These are phyloP conservation scores for Invenusta paracnida DNA, from an alignment of 2,888 invertebrate species.

Conservation along the genomic window DNA sequence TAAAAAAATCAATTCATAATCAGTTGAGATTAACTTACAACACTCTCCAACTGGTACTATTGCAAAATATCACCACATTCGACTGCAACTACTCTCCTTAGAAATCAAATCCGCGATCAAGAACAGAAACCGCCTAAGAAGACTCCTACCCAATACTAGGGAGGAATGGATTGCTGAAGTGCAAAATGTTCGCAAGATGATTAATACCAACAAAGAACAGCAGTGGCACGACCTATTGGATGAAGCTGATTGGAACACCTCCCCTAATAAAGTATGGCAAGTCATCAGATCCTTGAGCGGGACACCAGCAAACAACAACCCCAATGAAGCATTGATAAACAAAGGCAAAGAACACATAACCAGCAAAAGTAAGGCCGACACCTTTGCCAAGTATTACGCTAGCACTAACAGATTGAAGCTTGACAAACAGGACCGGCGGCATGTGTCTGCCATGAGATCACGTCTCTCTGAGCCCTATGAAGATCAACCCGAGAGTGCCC, in stretches of 20 bases:
- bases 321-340: slow-evolving; percentile 15
- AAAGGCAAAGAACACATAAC: slow-evolving; percentile 25
- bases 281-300: slow-evolving; percentile 4
- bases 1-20: no score
- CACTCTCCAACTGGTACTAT: no score
- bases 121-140: not conserved
- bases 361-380: slow-evolving; percentile 23
- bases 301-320: slow-evolving; percentile 11
- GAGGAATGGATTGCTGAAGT: slow-evolving; percentile 23
- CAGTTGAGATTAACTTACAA: no score
- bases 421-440: slow-evolving; percentile 22
- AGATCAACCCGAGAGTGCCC: slow-evolving; percentile 13
- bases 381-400: slow-evolving; percentile 4
- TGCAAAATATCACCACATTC: no score
- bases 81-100: no score
- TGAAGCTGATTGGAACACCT: slow-evolving; percentile 12
- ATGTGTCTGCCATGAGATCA: not conserved
- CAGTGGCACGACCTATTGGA: slow-evolving; percentile 11
- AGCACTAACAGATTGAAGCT: slow-evolving; percentile 18
- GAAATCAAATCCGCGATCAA: slow-evolving; percentile 21
- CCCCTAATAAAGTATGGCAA: slow-evolving; percentile 9
- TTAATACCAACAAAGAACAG: slow-evolving; percentile 10
- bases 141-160: not conserved
- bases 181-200: slow-evolving; percentile 9
- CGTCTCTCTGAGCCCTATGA: slow-evolving; percentile 12